Evolutionary conservation across 2,888 invertebrate genomes (phyloP).

Genomic region (Sphecodes monilicornis): DNA sequence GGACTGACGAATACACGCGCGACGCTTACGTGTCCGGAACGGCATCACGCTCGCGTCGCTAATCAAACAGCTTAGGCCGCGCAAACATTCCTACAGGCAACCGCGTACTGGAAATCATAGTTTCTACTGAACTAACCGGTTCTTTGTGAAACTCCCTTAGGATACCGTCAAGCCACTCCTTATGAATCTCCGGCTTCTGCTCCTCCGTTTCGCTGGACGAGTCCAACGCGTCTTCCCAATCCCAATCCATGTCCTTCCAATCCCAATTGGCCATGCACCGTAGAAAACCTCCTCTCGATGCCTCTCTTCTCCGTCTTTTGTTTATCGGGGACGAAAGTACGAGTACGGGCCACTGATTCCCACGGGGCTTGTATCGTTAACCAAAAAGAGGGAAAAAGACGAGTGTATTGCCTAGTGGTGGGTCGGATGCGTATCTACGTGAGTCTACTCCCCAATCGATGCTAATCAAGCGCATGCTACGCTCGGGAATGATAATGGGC

Average conservation of each 20-base stretch:
- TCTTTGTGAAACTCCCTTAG: conserved; percentile 85
- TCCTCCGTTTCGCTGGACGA: conserved; percentile 83
- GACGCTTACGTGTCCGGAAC: conserved; percentile 13
- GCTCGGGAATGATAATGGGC: conserved; percentile 37
- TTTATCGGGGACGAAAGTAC: conserved; percentile 27
- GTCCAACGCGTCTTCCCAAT: conserved; percentile 85
- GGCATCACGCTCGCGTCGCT: conserved; percentile 18
- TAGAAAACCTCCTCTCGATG: background rate
- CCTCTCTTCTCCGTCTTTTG: conserved; percentile 4
- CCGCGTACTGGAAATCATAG: conserved; percentile 37
- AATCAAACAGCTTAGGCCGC: conserved; percentile 25
- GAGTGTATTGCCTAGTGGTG: background rate
- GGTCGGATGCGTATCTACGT: conserved; percentile 18
- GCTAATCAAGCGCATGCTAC: conserved; percentile 58
- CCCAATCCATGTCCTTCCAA: conserved; percentile 85
- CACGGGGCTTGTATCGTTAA: background rate
- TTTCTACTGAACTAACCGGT: conserved; percentile 64
- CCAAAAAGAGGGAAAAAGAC: background rate
- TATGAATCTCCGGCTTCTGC: conserved; percentile 86
- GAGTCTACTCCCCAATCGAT: conserved; percentile 36
- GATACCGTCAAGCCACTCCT: conserved; percentile 86
- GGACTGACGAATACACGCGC: conserved; percentile 11
- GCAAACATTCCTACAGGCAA: conserved; percentile 38
- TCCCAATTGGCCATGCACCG: conserved; percentile 84
- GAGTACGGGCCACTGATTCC: background rate